Conservation (phyloP, 2,113 vertebrate species). For the Hippoglossus stenolepis region DNA sequence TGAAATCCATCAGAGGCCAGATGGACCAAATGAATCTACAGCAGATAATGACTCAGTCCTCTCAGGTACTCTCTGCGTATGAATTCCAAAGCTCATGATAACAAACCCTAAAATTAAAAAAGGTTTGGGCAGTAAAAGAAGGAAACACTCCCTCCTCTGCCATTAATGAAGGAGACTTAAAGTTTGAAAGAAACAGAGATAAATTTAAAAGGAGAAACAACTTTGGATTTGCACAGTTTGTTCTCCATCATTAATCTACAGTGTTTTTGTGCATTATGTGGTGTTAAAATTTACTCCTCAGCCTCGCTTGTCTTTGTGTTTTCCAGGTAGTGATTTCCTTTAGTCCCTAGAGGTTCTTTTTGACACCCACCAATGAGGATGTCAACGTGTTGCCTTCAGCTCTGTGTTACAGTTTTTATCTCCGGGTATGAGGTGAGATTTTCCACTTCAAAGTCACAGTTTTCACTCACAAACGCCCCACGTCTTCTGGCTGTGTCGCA, state of each 20-base stretch:
- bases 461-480: not conserved
- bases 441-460: not conserved
- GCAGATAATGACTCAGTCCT: conserved; percentile 33
- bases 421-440: not conserved
- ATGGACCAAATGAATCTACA: conserved; percentile 13
- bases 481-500: conserved; percentile 1
- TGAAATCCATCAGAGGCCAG: conserved; percentile 43
- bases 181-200: not conserved
- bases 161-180: not conserved
- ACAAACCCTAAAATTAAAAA: not conserved
- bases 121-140: conserved; percentile 4
- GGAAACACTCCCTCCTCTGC: not conserved
- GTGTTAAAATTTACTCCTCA: conserved; percentile 12
- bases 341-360: not conserved
- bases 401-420: conserved; percentile 3
- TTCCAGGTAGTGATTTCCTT: conserved; percentile 14
- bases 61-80: conserved; percentile 2
- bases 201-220: not conserved
- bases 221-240: not conserved
- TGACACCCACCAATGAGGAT: conserved; percentile 14
- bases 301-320: not conserved
- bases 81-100: conserved; percentile 11
- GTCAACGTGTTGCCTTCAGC: conserved; percentile 1
- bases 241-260: not conserved
- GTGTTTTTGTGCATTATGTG: not conserved